These are phyloP conservation scores for Archips crataeganus DNA, from an alignment of 2,888 invertebrate species.

Conservation along the genomic window DNA sequence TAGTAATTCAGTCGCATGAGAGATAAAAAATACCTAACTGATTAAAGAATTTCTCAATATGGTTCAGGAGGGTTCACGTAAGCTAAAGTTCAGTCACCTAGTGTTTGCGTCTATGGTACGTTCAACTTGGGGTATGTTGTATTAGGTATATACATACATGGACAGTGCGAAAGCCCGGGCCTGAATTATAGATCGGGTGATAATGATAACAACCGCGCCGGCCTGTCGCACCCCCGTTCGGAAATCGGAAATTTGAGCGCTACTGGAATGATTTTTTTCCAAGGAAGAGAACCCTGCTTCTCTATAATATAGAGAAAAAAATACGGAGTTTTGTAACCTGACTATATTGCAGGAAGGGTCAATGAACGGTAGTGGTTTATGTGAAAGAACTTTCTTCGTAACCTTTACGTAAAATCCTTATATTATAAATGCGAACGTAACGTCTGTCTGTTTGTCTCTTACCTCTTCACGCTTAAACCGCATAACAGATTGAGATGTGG, in stretches of 20 bases:
- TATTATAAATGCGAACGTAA: too few species aligned
- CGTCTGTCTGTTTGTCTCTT: too few species aligned
- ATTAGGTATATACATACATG: neutral
- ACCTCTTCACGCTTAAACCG: too few species aligned
- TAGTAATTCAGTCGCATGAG: neutral
- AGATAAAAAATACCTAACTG: too few species aligned
- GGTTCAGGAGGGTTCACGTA: conserved; percentile 24
- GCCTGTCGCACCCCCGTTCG: conserved; percentile 15
- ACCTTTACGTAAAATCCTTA: too few species aligned
- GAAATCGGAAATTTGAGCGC: conserved; percentile 4
- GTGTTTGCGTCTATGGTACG: neutral
- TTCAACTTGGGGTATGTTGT: neutral
- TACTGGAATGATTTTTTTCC: conserved; percentile 11
- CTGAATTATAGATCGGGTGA: conserved; percentile 23
- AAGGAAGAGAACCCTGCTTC: neutral
- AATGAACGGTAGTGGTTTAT: neutral
- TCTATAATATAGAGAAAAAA: neutral
- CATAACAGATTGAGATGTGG: too few species aligned
- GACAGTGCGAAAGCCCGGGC: conserved; percentile 16
- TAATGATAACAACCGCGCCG: conserved; percentile 13
- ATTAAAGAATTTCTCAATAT: conserved; percentile 19
- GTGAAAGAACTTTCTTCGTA: too few species aligned
- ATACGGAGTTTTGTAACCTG: too few species aligned
- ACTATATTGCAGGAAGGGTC: neutral
- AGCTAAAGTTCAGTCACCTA: conserved; percentile 27